A percentile compares a stretch with the other conserved stretches of the same genome.
Conservation (phyloP, 1,140 invertebrate species). For the Pseudomyrmex sp. region DNA sequence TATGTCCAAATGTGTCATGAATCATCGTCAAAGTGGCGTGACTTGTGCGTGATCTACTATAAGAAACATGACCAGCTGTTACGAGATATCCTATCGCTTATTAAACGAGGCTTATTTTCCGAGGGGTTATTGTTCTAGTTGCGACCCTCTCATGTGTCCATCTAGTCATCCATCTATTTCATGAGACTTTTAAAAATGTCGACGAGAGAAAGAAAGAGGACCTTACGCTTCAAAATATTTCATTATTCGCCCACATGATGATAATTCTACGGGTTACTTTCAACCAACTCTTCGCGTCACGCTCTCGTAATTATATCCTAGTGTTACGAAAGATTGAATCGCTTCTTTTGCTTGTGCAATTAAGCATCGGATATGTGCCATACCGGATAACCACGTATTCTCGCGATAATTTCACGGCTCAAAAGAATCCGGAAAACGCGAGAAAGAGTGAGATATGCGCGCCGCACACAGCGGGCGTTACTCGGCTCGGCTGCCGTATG, state of each 20-base stretch:
- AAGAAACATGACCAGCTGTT: slow-evolving; percentile 60
- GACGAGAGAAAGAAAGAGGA: too few relatives aligned
- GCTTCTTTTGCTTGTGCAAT: slow-evolving; percentile 49
- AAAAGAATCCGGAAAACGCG: slow-evolving; percentile 59
- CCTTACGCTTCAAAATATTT: slow-evolving; percentile 35
- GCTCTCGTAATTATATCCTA: slow-evolving; percentile 44
- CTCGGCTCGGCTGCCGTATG: background rate
- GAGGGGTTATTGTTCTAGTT: slow-evolving; percentile 18
- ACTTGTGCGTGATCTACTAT: background rate
- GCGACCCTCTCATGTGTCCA: slow-evolving; percentile 11
- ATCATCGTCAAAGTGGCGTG: slow-evolving; percentile 35
- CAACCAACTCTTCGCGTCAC: slow-evolving; percentile 22
- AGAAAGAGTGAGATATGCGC: background rate
- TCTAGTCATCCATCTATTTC: background rate
- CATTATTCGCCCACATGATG: slow-evolving; percentile 35
- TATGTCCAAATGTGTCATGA: slow-evolving; percentile 26
- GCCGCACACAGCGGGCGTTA: background rate
- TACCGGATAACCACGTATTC: slow-evolving; percentile 12
- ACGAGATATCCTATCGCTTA: slow-evolving; percentile 33
- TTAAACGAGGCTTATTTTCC: slow-evolving; percentile 45
- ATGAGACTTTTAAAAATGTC: background rate
- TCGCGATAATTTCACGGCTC: slow-evolving; percentile 60
- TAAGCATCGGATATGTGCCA: slow-evolving; percentile 23
- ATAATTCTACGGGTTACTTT: slow-evolving; percentile 43
- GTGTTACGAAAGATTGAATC: slow-evolving; percentile 52